Evolutionary conservation across 2,113 vertebrate species (phyloP).

Genomic region (Balaeniceps rex): DNA sequence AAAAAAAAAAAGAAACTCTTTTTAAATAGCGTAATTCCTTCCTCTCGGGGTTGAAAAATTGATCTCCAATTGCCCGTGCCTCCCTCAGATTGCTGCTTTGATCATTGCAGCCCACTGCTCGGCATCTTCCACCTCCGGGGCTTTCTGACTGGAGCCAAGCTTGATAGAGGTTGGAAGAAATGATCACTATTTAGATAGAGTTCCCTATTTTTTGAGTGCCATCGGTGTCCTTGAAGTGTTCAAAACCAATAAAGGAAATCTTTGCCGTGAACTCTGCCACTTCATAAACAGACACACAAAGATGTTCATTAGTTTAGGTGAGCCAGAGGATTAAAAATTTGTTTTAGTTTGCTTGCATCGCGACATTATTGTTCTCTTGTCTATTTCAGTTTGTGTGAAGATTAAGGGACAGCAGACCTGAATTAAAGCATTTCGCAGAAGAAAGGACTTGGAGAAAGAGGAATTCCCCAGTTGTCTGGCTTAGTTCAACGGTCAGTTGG

Average conservation of each 20-base stretch:
- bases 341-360: background rate
- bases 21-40: background rate
- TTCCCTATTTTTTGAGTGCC: background rate
- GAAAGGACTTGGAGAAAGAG: background rate
- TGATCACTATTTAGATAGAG: background rate
- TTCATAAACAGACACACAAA: background rate
- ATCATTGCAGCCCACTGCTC: background rate
- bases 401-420: background rate
- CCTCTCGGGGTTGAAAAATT: background rate
- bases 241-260: background rate
- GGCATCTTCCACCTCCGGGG: background rate
- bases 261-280: background rate
- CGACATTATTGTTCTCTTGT: fast-evolving
- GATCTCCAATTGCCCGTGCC: background rate
- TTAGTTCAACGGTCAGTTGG: background rate
- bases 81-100: background rate
- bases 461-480: background rate
- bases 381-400: background rate
- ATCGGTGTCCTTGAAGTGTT: background rate
- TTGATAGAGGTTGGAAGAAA: background rate
- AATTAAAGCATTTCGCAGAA: background rate
- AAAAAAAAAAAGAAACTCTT: background rate
- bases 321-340: background rate
- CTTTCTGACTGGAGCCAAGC: background rate
- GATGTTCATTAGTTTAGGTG: background rate